Conservation (phyloP, 2,888 invertebrate genomes). For the Dicyrtoma fusca region DNA sequence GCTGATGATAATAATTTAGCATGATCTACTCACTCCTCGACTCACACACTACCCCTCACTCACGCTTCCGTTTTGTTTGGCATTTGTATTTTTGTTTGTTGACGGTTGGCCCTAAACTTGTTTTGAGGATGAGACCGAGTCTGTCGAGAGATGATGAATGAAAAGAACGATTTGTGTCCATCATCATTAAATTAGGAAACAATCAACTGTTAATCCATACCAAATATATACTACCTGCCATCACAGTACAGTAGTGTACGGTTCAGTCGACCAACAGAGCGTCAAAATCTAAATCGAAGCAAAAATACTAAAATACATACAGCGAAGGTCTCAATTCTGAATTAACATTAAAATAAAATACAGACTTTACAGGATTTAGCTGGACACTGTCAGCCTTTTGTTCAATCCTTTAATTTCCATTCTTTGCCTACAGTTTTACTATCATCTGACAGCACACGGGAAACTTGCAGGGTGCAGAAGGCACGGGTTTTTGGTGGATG, state of each 20-base stretch:
- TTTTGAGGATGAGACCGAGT: neutral
- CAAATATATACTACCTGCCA: constrained; percentile 14
- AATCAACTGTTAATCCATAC: constrained; percentile 47
- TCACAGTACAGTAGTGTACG: too few species aligned
- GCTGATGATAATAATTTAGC: too few species aligned
- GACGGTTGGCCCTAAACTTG: constrained; percentile 30
- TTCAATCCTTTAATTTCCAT: too few species aligned
- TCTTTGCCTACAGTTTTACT: too few species aligned
- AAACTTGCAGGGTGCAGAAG: too few species aligned
- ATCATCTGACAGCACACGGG: too few species aligned
- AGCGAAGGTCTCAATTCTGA: constrained; percentile 5
- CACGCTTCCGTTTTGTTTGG: neutral
- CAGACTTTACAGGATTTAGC: too few species aligned
- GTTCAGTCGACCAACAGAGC: too few species aligned
- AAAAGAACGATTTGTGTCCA: constrained; percentile 56
- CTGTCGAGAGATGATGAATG: constrained; percentile 31
- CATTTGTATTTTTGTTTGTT: constrained; percentile 12
- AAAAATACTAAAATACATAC: constrained; percentile 14
- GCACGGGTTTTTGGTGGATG: too few species aligned
- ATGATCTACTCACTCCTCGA: neutral
- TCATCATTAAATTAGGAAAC: constrained; percentile 57
- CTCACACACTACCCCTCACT: neutral
- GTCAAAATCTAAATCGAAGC: constrained; percentile 6
- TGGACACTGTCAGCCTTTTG: too few species aligned
- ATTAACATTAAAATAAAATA: constrained; percentile 13